Base-by-base conservation (phyloP, 2,797 vertebrate genomes). In the Phrynocephalus guinanensis region DNA sequence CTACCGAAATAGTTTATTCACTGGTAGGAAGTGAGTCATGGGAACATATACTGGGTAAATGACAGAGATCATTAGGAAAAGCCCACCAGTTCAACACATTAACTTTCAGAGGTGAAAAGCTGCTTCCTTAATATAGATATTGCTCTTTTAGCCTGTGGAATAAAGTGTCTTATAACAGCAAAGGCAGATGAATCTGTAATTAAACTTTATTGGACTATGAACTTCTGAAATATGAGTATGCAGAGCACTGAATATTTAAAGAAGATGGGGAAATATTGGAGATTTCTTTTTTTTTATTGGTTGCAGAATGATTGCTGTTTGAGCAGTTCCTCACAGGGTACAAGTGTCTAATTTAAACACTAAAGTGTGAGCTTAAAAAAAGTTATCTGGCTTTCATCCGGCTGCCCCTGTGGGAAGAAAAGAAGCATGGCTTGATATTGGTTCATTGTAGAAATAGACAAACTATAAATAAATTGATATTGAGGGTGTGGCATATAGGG, bases 1-100 rank as follows among this genome's bases (percentile, higher is more conserved):
- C 73, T 86, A 85, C 80, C 79, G 82, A 88, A 71, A 86, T 89
- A 68, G 86, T 68, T 88, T 88, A 28, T 77, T 91, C 67, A 33
- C 71, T 91, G 80, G 79, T 90, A 86, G 93, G 30, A 5, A 92
- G 89, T 95, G 93, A 94, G 92, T 95, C 93, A 91, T 90, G 90
- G 86, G 88, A 89, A 84, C 83, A 82, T 92, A 91, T 90, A 87
- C 8, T 77, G 75, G 81, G 79, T 90, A 88, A 88, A 83, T 48
- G 38, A 79, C 91, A 86, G 86, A 76, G 82, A 88, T 84, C 67
- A 83, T 73, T 92, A 91, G 91, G 78, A 78, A 90, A 90, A 93
- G 86, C 73, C 33, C 66, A 79, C 0, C 0, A 79, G 77, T 90
- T 44, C 44, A 75, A 7, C 10, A 66, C 78, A 75, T 0, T 0